These are phyloP conservation scores for Zootoca vivipara DNA, from an alignment of 2,113 vertebrate genomes.

Conservation along the genomic window DNA sequence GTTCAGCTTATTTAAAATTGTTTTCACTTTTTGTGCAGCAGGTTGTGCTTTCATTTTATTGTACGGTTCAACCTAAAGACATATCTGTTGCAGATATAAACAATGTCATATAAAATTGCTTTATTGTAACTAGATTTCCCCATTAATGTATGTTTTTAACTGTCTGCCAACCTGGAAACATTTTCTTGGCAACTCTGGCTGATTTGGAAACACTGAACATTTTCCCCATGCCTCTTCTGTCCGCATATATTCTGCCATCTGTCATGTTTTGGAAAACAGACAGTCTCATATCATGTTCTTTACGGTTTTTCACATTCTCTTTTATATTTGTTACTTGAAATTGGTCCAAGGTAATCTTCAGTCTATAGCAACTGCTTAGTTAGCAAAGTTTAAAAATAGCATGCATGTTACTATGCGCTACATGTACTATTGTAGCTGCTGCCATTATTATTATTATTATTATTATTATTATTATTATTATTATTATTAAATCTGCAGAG, in stretches of 20 bases:
- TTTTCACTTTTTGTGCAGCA: slow-evolving; percentile 20
- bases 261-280: slow-evolving; percentile 50
- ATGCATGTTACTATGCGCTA: slow-evolving; percentile 2
- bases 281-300: slow-evolving; percentile 52
- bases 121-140: slow-evolving; percentile 74
- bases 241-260: slow-evolving; percentile 60
- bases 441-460: too few relatives aligned
- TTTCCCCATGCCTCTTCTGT: slow-evolving; percentile 51
- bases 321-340: slow-evolving; percentile 71
- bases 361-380: slow-evolving; percentile 54
- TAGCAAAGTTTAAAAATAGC: slow-evolving; percentile 52
- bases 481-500: slow-evolving; percentile 48
- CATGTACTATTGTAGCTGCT: neutral
- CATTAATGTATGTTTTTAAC: slow-evolving; percentile 52
- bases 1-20: neutral
- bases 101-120: slow-evolving; percentile 64
- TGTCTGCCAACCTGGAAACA: slow-evolving; percentile 67
- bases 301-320: slow-evolving; percentile 31
- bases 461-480: neutral
- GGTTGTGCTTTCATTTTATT: slow-evolving; percentile 55
- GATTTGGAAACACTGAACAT: slow-evolving; percentile 43
- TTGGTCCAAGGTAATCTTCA: slow-evolving; percentile 55
- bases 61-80: slow-evolving; percentile 42
- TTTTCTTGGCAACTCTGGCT: slow-evolving; percentile 61
- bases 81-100: slow-evolving; percentile 61